Evolutionary conservation across 2,113 vertebrate genomes (phyloP).

Genomic region (Pygoscelis antarcticus): DNA sequence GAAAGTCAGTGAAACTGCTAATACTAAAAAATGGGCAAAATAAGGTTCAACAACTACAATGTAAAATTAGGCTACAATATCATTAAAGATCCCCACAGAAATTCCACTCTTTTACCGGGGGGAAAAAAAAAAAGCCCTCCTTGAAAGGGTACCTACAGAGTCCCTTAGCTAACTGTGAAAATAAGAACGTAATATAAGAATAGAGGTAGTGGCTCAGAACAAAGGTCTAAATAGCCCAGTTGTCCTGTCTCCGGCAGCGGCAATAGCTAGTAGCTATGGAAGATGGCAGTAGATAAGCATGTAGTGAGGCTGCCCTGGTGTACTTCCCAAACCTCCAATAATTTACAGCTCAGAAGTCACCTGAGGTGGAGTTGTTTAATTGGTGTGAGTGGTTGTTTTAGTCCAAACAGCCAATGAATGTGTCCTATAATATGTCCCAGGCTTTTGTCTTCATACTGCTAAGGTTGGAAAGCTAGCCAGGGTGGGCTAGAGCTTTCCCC

Average conservation of each 20-base stretch:
- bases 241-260: not conserved
- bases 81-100: not conserved
- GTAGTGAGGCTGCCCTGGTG: not conserved
- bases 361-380: not conserved
- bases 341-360: not conserved
- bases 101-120: not conserved
- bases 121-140: no score
- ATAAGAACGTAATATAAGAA: not conserved
- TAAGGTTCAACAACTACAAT: not conserved
- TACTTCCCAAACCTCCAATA: not conserved
- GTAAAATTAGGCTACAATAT: not conserved
- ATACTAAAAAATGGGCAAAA: not conserved
- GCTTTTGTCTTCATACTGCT: not conserved
- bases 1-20: not conserved
- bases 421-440: not conserved
- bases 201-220: not conserved
- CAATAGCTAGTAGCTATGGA: not conserved
- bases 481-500: not conserved
- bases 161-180: not conserved
- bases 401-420: not conserved
- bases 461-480: not conserved
- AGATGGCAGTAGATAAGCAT: not conserved
- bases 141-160: not conserved
- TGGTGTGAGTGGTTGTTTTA: not conserved
- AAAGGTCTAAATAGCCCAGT: not conserved